Evolutionary conservation across 1,140 invertebrate species (phyloP), one percentile per base, ranked within the genome.

Genomic region (Cataglyphis hispanica): DNA sequence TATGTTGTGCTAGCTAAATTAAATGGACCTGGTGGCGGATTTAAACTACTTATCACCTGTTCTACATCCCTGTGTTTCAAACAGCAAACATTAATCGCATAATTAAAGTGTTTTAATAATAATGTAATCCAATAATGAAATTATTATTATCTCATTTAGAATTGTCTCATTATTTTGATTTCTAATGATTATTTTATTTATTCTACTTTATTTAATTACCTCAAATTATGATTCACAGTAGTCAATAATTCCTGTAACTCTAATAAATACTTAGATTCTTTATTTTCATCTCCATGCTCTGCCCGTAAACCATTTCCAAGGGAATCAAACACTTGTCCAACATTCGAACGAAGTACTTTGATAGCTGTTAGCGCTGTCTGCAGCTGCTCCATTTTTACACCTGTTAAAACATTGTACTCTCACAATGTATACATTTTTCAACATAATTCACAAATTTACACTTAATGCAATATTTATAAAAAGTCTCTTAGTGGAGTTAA

Each of bases 1-100:
- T 96, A 97, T 19, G 97, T 96, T 13, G 98, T 98, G 90, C 98
- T 98, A 0, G 97, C 98, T 50, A 99, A 95, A 89, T 96, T 97
- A 91, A 98, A 98, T 2, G 97, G 97, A 1, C 97, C 97, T 22
- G 96, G 96, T 2, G 98, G 97, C 84, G 97, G 96, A 66, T 96
- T 97, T 25, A 99, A 93, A 50, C 95, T 96, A 77, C 96, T 96
- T 3, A 98, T 96, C 8, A 97, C 95, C 93, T 97, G 96, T 93
- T 98, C 98, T 6, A 98, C 97, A 91, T 98, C 98, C 89, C 97
- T 97, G 25, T 25, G 1, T 77, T 77, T 31, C 2, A 91, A 80
- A 95, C 92, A 85, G 46, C 46, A 80, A 90, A 25, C 19, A 50
- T 56, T 40, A 74, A 77, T 64, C 16, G 46, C 16, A 19, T 50